Evolutionary conservation across 2,888 invertebrate genomes (phyloP), one percentile per base, ranked within the genome.

Genomic region (Cyclophora punctaria): DNA sequence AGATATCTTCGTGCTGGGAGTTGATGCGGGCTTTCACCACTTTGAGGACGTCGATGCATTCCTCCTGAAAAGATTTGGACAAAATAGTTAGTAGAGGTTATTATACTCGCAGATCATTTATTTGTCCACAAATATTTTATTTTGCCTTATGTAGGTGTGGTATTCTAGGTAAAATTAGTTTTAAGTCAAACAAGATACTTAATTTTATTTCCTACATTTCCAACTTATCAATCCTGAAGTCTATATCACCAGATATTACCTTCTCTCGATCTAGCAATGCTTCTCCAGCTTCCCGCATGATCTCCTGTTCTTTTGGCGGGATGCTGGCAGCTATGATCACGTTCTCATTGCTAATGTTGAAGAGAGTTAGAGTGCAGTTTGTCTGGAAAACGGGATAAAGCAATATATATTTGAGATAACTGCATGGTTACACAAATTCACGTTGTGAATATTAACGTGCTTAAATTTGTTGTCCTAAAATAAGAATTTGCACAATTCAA

Each of bases 301-400:
- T 87, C 67, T 93, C 91, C 54, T 86, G 86, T 48, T 91, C 90
- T 63, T 90, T 90, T 48, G 90, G 92, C 34, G 93, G 91, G 61
- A 94, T 89, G 71, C 94, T 92, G 44, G 95, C 96, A 34, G 94
- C 93, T 67, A 96, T 93, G 68, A 96, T 96, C 57, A 96, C 93
- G 80, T 96, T 96, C 80, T 96, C 96, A 64, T 93, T 93, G 64
- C 95, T 95, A 67, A 95, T 92, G 77, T 96, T 95, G 85, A 94
- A 96, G 57, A 96, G 89, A 52, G 95, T 94, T 70, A 96, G 85
- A 7, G 93, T 94, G 84, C 96, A 96, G 67, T 94, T 92, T 45
- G 95, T 95, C 96, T 96, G 90, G 4, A 90, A 90, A 61, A 37
- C 5, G 37, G 37, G 5, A 20, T 20, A 50, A 7, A 50, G 3